Percentiles rank a stretch among this genome's conserved stretches.
These are phyloP conservation scores for Torymus texanus DNA, from an alignment of 2,888 invertebrate species.

Conservation along the genomic window DNA sequence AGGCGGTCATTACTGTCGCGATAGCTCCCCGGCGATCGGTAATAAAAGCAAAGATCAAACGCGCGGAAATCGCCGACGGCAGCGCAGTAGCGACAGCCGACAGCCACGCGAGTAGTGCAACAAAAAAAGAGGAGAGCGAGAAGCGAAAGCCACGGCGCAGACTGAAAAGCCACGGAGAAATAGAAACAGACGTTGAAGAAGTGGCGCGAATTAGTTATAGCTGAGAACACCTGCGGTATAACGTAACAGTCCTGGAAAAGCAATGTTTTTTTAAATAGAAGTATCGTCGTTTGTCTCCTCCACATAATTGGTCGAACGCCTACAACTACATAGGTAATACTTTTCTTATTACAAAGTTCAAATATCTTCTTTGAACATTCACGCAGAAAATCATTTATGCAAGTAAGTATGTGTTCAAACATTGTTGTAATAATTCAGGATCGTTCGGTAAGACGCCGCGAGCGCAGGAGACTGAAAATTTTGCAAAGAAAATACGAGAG, in stretches of 20 bases:
- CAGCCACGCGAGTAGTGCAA: too few relatives aligned
- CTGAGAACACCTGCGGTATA: too few relatives aligned
- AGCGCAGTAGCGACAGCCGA: neutral
- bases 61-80: neutral
- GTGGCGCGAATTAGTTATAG: neutral
- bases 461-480: slow-evolving; percentile 1
- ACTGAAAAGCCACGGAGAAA: neutral
- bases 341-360: too few relatives aligned
- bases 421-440: neutral
- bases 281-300: too few relatives aligned
- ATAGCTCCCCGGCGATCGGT: slow-evolving; percentile 60
- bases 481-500: slow-evolving; percentile 27
- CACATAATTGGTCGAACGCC: too few relatives aligned
- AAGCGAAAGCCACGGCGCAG: neutral
- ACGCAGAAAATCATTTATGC: too few relatives aligned
- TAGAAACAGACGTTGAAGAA: neutral
- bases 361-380: too few relatives aligned
- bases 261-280: too few relatives aligned
- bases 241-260: too few relatives aligned
- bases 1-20: slow-evolving; percentile 62
- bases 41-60: slow-evolving; percentile 41
- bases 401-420: too few relatives aligned
- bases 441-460: neutral
- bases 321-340: too few relatives aligned
- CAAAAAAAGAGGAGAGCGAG: neutral